These are phyloP conservation scores for Andrena chrysosceles DNA, from an alignment of 2,888 invertebrate genomes.

Conservation along the genomic window DNA sequence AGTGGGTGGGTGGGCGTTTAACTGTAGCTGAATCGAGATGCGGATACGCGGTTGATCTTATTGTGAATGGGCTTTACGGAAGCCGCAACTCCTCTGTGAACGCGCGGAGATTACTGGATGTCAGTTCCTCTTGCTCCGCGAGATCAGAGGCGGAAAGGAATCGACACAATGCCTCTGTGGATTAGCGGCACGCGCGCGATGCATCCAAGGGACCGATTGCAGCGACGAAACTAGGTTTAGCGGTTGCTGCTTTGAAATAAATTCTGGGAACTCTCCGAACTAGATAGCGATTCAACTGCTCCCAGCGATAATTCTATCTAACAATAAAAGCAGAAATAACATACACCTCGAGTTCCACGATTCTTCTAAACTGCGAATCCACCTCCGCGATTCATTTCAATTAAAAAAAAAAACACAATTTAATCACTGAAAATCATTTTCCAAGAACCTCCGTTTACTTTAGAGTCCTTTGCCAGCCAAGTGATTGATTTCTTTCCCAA, in stretches of 20 bases:
- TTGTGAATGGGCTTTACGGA: conserved; percentile 43
- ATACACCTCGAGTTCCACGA: too few species aligned
- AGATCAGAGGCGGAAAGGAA: conserved; percentile 59
- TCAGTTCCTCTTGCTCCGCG: conserved; percentile 61
- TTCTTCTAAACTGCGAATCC: too few species aligned
- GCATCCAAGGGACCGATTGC: background rate
- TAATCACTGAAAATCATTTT: too few species aligned
- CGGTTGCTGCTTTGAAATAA: conserved; percentile 19
- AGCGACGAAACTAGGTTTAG: conserved; percentile 1
- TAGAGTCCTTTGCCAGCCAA: too few species aligned
- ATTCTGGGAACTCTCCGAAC: background rate
- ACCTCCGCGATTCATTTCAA: too few species aligned
- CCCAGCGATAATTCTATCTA: too few species aligned
- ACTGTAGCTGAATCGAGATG: conserved; percentile 40
- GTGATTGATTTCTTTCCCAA: too few species aligned
- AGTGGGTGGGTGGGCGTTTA: conserved; percentile 1
- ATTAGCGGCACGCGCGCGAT: conserved; percentile 19
- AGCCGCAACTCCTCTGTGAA: conserved; percentile 50
- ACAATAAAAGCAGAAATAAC: too few species aligned
- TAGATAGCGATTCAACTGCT: background rate
- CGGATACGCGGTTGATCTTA: conserved; percentile 51
- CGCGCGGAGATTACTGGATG: conserved; percentile 64
- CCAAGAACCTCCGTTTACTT: too few species aligned
- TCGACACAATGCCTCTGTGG: conserved; percentile 46
- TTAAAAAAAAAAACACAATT: too few species aligned